These are phyloP conservation scores for Myathropa florea DNA, from an alignment of 2,888 invertebrate genomes.

Conservation along the genomic window DNA sequence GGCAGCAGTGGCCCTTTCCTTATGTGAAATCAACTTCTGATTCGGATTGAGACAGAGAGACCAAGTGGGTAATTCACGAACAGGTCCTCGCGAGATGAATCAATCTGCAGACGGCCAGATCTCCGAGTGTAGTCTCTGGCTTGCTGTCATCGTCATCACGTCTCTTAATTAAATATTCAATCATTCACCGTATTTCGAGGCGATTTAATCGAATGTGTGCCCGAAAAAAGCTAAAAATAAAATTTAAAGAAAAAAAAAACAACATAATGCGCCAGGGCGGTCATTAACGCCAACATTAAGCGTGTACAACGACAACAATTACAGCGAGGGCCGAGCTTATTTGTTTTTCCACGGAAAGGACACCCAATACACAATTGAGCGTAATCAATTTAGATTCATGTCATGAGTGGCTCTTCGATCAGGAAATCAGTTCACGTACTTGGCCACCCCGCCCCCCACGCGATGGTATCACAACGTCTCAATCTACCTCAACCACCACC, in stretches of 20 bases:
- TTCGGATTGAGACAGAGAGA: neutral
- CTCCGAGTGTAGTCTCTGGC: too few species aligned
- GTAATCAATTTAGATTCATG: constrained; percentile 23
- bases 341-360: constrained; percentile 11
- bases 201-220: neutral
- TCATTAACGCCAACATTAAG: constrained; percentile 43
- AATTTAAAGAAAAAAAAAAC: neutral
- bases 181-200: neutral
- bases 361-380: too few species aligned
- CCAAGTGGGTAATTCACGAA: neutral
- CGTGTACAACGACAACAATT: constrained; percentile 12
- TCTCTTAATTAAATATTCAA: constrained; percentile 20
- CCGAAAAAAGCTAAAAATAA: neutral
- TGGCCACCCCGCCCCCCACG: constrained; percentile 1
- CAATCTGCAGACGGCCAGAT: neutral
- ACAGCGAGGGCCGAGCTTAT: neutral
- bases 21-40: neutral
- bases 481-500: neutral
- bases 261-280: constrained; percentile 12
- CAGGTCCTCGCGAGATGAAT: neutral
- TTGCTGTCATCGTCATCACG: neutral
- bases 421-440: constrained; percentile 46
- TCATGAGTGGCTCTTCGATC: constrained; percentile 7
- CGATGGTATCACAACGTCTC: neutral
- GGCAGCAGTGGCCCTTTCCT: neutral